phyloP scores from a whole-genome alignment of 2,113 vertebrate species.

The Dasyprocta punctata region DNA sequence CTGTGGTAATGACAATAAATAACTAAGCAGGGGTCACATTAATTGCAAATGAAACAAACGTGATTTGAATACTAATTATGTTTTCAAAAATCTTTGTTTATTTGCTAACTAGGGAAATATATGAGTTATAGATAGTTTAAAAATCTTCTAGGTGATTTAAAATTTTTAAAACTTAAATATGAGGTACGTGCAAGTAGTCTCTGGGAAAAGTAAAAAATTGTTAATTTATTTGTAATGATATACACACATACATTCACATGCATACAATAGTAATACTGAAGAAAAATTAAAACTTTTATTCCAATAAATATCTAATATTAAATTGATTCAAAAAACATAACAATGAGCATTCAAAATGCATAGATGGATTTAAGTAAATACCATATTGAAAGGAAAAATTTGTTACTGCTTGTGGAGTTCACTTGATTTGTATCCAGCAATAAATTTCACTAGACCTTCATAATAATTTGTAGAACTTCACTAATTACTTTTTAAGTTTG shows the following conservation, averaged over 20 bases:
- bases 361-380: not conserved
- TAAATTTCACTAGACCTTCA: not conserved
- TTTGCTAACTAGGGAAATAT: not conserved
- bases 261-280: not conserved
- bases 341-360: not conserved
- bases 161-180: not conserved
- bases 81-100: constrained; percentile 8
- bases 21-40: not conserved
- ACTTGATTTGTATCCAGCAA: not conserved
- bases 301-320: not conserved
- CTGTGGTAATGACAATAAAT: not conserved
- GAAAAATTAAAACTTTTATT: not conserved
- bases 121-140: not conserved
- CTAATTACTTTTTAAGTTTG: not conserved
- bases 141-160: not conserved
- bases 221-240: not conserved
- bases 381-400: not conserved
- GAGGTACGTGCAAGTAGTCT: not conserved
- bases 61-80: not conserved
- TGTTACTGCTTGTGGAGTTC: not conserved
- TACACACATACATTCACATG: not conserved
- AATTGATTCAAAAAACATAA: not conserved
- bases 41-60: not conserved
- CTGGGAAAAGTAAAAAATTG: not conserved
- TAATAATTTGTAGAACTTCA: not conserved